phyloP scores from a whole-genome alignment of 1,140 invertebrate genomes.

The Zaprionus gabonicus region DNA sequence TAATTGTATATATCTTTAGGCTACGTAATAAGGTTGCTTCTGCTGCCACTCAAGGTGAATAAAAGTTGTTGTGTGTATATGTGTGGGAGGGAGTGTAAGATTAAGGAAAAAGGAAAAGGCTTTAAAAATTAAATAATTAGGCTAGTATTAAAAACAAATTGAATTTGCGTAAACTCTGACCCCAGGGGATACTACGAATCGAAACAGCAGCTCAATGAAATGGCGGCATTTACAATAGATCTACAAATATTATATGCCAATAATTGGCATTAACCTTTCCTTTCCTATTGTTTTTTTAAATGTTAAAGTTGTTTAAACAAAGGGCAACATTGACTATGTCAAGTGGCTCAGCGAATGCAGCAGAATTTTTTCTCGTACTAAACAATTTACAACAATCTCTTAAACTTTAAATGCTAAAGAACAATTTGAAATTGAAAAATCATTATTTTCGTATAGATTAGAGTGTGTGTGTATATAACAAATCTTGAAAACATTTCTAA shows the following conservation, averaged over 20 bases:
- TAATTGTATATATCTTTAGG: constrained; percentile 31
- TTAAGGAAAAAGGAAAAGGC: constrained; percentile 2
- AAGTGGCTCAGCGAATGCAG: constrained; percentile 47
- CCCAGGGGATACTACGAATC: constrained; percentile 12
- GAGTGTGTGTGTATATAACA: constrained; percentile 32
- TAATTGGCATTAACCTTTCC: neutral
- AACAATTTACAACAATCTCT: constrained; percentile 65
- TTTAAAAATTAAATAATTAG: constrained; percentile 70
- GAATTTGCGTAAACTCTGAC: constrained; percentile 61
- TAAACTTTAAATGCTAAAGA: constrained; percentile 71
- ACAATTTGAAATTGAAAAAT: constrained; percentile 63
- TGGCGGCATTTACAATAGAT: constrained; percentile 52
- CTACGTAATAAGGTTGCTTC: constrained; percentile 46
- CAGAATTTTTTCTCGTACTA: constrained; percentile 35
- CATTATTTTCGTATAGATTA: neutral
- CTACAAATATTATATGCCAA: constrained; percentile 26
- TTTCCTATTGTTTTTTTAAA: constrained; percentile 15
- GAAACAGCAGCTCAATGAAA: constrained; percentile 34
- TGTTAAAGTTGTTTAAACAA: constrained; percentile 14
- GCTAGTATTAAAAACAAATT: constrained; percentile 72
- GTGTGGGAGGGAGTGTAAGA: neutral
- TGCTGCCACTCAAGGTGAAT: constrained; percentile 51
- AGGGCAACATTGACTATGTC: constrained; percentile 65
- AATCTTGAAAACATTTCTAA: constrained; percentile 38
- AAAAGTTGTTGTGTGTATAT: constrained; percentile 30